Conservation (phyloP, 2,113 vertebrate genomes). For the Myotis davidii region DNA sequence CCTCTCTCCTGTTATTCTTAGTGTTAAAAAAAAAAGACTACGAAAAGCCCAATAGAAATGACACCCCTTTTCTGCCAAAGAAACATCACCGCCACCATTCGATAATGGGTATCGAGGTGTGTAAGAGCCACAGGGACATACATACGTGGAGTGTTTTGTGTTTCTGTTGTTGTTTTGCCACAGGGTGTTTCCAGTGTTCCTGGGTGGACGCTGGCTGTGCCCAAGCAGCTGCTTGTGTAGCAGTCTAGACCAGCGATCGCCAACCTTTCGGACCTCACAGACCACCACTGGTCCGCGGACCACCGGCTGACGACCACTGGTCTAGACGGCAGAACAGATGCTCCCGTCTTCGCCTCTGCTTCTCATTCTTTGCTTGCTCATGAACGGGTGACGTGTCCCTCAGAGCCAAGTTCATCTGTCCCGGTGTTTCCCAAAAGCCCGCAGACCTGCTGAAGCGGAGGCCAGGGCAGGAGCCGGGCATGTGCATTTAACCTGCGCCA, state of each 20-base stretch:
- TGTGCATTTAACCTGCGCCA: not conserved
- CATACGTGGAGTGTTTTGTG: rapidly evolving
- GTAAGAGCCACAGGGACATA: not conserved
- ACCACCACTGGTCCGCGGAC: too few relatives aligned
- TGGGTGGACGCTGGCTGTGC: not conserved
- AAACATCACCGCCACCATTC: rapidly evolving
- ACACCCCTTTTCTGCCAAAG: not conserved
- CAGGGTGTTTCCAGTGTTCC: rapidly evolving
- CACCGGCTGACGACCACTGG: too few relatives aligned
- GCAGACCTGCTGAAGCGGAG: not conserved
- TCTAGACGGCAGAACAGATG: not conserved
- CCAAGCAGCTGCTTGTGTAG: too few relatives aligned
- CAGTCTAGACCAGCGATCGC: not conserved
- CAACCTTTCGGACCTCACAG: too few relatives aligned
- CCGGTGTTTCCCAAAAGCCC: not conserved
- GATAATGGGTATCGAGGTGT: not conserved
- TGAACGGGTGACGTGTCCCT: rapidly evolving
- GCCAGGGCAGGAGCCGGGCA: not conserved
- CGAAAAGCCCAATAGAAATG: not conserved
- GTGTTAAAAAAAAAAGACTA: conserved; percentile 18
- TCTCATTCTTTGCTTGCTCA: not conserved
- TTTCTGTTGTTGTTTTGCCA: not conserved
- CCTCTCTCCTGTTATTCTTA: not conserved
- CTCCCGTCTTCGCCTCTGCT: not conserved
- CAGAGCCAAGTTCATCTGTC: not conserved